Percentiles rank a stretch among this genome's conserved stretches.
Conservation (phyloP, 2,797 vertebrate species). For the Sebastes vulpes region DNA sequence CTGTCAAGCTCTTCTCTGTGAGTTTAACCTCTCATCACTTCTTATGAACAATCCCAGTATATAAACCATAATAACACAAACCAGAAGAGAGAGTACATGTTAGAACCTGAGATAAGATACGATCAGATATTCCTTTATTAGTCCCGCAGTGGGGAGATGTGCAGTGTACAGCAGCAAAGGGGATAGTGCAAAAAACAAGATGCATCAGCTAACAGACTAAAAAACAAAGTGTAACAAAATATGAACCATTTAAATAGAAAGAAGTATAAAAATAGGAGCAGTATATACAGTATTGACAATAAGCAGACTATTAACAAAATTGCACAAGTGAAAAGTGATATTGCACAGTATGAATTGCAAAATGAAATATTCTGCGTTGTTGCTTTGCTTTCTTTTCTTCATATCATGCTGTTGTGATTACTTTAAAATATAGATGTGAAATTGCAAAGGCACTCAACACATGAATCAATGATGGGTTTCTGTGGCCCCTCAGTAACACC, state of each 20-base stretch:
- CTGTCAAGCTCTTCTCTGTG: conserved; percentile 91
- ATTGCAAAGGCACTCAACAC: neutral
- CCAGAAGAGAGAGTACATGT: neutral
- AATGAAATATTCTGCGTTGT: accelerated
- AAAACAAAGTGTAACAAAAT: too few species aligned
- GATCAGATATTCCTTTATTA: too few species aligned
- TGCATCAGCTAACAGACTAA: too few species aligned
- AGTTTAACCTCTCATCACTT: conserved; percentile 56
- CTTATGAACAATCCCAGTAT: neutral
- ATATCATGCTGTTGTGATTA: neutral
- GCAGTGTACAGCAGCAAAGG: too few species aligned
- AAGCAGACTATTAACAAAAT: too few species aligned
- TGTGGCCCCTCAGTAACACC: neutral
- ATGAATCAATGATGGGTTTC: neutral
- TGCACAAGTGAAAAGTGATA: too few species aligned
- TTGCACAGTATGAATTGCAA: too few species aligned
- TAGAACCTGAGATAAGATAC: neutral
- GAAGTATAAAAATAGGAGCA: too few species aligned
- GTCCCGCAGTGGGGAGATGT: too few species aligned
- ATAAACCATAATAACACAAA: neutral
- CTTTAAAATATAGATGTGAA: neutral
- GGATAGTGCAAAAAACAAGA: too few species aligned
- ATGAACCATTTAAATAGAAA: too few species aligned
- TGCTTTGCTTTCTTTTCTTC: neutral
- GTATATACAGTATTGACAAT: too few species aligned